These are phyloP conservation scores for Bubo bubo DNA, from an alignment of 2,113 vertebrate genomes.

Conservation along the genomic window DNA sequence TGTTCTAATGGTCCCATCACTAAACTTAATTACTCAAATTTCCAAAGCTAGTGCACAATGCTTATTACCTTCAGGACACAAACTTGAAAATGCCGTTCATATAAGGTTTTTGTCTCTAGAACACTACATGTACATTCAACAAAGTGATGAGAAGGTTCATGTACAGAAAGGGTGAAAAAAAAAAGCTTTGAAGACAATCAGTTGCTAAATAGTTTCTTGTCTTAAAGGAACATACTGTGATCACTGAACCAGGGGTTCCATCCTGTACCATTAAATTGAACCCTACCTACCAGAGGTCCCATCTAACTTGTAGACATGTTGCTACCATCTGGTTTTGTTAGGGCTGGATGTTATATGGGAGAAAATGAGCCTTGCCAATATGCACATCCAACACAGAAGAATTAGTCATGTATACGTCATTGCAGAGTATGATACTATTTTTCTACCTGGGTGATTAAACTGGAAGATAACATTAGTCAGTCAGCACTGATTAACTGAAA, in stretches of 20 bases:
- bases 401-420: neutral
- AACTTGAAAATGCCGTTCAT: neutral
- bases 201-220: neutral
- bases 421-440: neutral
- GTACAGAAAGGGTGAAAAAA: neutral
- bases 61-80: neutral
- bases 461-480: neutral
- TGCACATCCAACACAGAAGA: neutral
- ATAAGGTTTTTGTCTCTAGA: neutral
- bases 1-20: neutral
- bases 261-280: neutral
- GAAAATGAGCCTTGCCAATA: neutral
- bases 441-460: constrained; percentile 3
- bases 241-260: neutral
- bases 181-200: neutral
- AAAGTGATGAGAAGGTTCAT: neutral
- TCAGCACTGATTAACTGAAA: constrained; percentile 1
- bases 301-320: neutral
- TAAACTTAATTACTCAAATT: neutral
- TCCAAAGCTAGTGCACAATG: neutral
- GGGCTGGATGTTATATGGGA: neutral
- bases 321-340: neutral
- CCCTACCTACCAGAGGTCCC: neutral
- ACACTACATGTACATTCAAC: neutral
- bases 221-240: neutral